Evolutionary conservation across 2,888 invertebrate species (phyloP), one percentile per base, ranked within the genome.

Genomic region (Diplolepis rosae): DNA sequence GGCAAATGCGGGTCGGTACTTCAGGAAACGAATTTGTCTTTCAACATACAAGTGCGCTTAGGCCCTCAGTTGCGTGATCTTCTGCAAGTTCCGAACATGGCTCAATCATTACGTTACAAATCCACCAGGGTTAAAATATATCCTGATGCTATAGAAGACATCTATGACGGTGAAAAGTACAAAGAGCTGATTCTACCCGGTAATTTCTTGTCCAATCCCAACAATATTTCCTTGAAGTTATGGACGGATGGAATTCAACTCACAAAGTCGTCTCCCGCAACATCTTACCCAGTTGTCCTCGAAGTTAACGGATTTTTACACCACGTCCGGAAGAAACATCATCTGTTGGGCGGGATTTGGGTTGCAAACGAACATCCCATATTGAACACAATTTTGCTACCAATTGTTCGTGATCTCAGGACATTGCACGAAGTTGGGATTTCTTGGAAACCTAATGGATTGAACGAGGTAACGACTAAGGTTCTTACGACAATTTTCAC

Each of bases 281-380:
- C 67, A 15, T 61, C 51, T 5, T 69, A 69, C 54, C 71, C 68
- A 24, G 66, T 75, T 39, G 35, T 69, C 42, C 9, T 75, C 22
- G 35, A 67, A 56, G 6, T 73, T 6, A 71, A 71, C 24, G 73
- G 73, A 69, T 42, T 75, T 7, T 70, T 73, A 22, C 73, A 71
- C 4, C 52, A 66, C 48, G 9, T 65, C 9, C 61, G 75, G 9
- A 42, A 69, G 45, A 67, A 56, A 51, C 45, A 77, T 39, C 68
- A 72, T 56, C 28, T 76, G 13, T 35, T 74, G 18, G 68, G 70
- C 2, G 72, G 56, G 9, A 48, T 76, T 65, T 73, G 61, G 61
- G 70, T 77, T 27, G 73, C 68, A 28, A 50, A 68, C 3, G 35
- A 66, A 42, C 71, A 75, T 69, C 75, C 73, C 1, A n/a, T 65